Evolutionary conservation across 1,140 invertebrate species (phyloP), one percentile per base, ranked within the genome.

Genomic region (Trichonephila inaurata): DNA sequence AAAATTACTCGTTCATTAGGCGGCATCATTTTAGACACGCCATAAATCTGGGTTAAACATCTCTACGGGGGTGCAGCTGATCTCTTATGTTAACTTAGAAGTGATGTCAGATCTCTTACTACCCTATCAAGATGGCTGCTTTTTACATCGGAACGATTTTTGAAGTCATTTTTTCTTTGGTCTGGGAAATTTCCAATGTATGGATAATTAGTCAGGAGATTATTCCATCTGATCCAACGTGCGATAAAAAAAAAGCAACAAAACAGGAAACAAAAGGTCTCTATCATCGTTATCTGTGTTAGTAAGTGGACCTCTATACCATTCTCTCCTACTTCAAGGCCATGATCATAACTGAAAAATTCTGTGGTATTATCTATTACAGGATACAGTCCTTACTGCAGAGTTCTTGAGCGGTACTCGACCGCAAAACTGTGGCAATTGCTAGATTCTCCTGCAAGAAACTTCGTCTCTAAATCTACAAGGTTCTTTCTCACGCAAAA

Each of bases 401-500:
- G 24, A 12, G 33, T 40, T 91, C 69, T 58, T 19, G 28, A 81
- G 28, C 44, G 21, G 72, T 82, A 60, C 58, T 28, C 82, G 89
- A 81, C 44, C n/a, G 69, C 72, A 61, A 91, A 81, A 12, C 62
- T 91, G 69, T 89, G 87, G 64, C 62, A 40, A 82, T 16, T 44
- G 89, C 51, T 58, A 58, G 19, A 69, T 51, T 51, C 51, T 51
- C 7, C 51, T 51, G 51, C 10, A 69, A 58, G n/a, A 40, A 44
- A 77, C 16, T 19, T 10, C 62, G n/a, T 89, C 62, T 89, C 64
- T 44, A 60, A 82, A 91, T 28, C 89, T 28, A 85, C 89, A 91
- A 91, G 89, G 89, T 82, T 85, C 83, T 60, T 60, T 91, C 89
- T 91, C 89, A 91, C 89, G 90, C 81, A 92, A 33, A 40, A 60